Percentiles rank a stretch among this genome's conserved stretches.
Conservation (phyloP, 2,888 invertebrate species). For the Xylocampa areola region DNA sequence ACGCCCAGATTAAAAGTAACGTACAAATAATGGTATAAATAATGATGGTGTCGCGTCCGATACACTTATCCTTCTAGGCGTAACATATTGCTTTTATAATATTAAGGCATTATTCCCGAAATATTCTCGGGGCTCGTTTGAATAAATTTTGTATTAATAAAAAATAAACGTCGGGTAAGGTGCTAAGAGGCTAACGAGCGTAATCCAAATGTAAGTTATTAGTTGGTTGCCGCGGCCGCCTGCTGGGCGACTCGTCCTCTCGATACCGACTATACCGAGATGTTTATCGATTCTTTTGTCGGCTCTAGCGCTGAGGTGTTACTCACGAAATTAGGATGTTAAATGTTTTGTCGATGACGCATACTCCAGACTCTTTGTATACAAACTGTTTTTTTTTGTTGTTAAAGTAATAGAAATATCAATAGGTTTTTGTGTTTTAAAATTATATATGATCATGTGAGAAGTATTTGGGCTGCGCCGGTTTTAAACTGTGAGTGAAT, state of each 20-base stretch:
- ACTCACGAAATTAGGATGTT: constrained; percentile 88
- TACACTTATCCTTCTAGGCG: constrained; percentile 79
- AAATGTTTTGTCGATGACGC: constrained; percentile 87
- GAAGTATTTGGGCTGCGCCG: constrained; percentile 62
- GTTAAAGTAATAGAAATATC: constrained; percentile 82
- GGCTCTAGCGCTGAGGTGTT: constrained; percentile 87
- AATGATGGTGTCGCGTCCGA: constrained; percentile 68
- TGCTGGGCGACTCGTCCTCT: constrained; percentile 77
- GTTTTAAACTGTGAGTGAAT: constrained; percentile 35
- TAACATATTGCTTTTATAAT: constrained; percentile 85
- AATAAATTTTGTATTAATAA: constrained; percentile 88
- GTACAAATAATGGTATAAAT: constrained; percentile 77
- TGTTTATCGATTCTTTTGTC: constrained; percentile 88
- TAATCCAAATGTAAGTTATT: constrained; percentile 89
- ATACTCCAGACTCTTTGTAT: constrained; percentile 78
- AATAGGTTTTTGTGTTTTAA: constrained; percentile 76
- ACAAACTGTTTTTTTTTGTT: constrained; percentile 59
- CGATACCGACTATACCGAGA: constrained; percentile 70
- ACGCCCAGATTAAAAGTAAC: constrained; percentile 69
- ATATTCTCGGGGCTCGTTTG: constrained; percentile 80
- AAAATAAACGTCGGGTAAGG: constrained; percentile 86
- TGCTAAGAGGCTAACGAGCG: constrained; percentile 89
- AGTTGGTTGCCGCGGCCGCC: constrained; percentile 78
- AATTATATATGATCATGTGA: constrained; percentile 74
- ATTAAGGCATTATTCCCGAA: constrained; percentile 84